These are phyloP conservation scores for Pristionchus pacificus DNA, from an alignment of 1,140 invertebrate genomes.

Conservation along the genomic window DNA sequence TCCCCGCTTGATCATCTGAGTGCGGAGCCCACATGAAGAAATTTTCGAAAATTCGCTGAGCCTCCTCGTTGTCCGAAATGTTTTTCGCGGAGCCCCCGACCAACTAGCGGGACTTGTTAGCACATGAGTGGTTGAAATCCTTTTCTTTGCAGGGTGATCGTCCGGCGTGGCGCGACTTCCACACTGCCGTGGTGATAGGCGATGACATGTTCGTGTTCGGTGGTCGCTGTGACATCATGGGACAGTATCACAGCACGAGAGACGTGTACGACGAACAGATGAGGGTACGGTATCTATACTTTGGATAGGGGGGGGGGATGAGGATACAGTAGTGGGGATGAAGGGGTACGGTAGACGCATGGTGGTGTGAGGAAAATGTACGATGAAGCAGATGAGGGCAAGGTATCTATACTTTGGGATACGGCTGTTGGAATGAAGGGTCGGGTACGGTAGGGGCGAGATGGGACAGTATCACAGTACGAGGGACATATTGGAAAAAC, in stretches of 20 bases:
- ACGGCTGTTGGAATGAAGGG: no score
- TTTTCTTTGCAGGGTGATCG: constrained; percentile 59
- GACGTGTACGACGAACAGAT: constrained; percentile 72
- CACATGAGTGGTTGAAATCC: constrained; percentile 5
- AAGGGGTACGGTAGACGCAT: no score
- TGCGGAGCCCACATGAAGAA: neutral
- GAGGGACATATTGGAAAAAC: constrained; percentile 73
- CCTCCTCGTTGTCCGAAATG: no score
- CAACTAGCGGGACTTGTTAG: constrained; percentile 1
- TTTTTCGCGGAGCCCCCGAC: no score
- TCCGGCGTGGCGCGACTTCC: constrained; percentile 78
- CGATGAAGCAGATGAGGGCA: no score
- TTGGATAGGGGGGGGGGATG: no score
- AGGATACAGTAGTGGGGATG: no score
- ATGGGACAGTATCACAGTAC: constrained; percentile 66
- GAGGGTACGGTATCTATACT: no score
- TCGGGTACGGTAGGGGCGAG: constrained; percentile 72
- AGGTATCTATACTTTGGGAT: no score
- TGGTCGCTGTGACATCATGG: constrained; percentile 69
- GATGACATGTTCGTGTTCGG: constrained; percentile 80
- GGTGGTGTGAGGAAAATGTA: no score
- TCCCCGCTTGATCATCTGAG: neutral
- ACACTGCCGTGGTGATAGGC: constrained; percentile 72
- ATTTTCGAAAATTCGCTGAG: no score
- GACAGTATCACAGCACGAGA: constrained; percentile 68